Base-by-base conservation (phyloP, 2,888 invertebrate genomes). In the Sesamia inferens region DNA sequence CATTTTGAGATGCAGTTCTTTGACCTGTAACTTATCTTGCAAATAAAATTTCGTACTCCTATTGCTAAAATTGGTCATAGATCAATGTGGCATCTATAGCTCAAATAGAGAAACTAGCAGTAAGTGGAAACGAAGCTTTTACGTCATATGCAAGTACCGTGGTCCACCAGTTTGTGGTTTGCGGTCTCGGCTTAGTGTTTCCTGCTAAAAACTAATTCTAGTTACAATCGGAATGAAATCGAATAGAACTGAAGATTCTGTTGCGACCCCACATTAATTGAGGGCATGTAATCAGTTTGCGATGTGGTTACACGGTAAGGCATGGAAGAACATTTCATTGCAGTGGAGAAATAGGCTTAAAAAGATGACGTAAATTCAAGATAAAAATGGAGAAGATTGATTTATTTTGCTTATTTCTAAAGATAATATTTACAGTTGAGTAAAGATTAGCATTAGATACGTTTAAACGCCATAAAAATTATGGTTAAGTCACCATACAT, bases 71-170 rank as follows among this genome's bases (percentile, higher is more conserved):
- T 64, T 64, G 24, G 42, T n/a, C 31, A 47, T 39, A 63, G 24
- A 81, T 63, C 76, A 58, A 68, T 68, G 57, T 54, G 42, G 54
- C 51, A 76, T 76, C 62, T 31, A 81, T 42, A 63, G 54, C 57
- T 61, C 63, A 61, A 51, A 78, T 59, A 67, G 63, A 72, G 76
- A 81, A 81, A 83, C 69, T 51, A 61, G 73, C 59, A 58, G 71
- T 81, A 74, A 87, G 87, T 87, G 89, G 89, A 89, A 90, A 89
- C 85, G 71, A 74, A 78, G 78, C 62, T 79, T 78, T 91, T 90
- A 88, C 86, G 83, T 90, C 89, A 89, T 76, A 88, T 77, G 68
- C 73, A 71, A 76, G 71, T 78, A 77, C 76, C 16, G 68, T 54
- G 81, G 73, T 72, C 67, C 67, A 76, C 68, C 64, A 63, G 79